Percentiles rank a stretch among this genome's conserved stretches.
phyloP scores from a whole-genome alignment of 2,888 invertebrate species.

The Octodonta nipae region DNA sequence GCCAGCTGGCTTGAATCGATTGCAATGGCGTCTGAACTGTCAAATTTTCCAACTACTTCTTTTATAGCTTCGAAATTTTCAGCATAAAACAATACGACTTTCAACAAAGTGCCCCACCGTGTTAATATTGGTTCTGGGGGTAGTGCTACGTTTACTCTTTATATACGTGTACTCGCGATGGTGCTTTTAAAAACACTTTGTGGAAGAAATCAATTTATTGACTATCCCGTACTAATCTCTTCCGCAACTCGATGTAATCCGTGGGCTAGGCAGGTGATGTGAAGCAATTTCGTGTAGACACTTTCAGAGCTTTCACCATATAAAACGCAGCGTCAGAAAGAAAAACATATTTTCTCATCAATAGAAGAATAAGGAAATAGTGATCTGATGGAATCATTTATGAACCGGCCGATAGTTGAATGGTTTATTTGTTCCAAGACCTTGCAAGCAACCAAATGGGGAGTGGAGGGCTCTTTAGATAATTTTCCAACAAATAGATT shows the following conservation, averaged over 20 bases:
- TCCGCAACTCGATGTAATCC: too few species aligned
- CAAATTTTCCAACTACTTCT: too few species aligned
- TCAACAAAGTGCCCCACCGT: too few species aligned
- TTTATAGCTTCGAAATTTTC: too few species aligned
- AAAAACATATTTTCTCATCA: slow-evolving; percentile 2
- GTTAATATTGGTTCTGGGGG: too few species aligned
- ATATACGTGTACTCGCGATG: slow-evolving; percentile 17
- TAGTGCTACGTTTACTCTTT: slow-evolving; percentile 19
- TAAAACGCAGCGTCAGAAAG: slow-evolving; percentile 15
- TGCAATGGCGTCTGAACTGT: too few species aligned
- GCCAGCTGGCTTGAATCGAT: too few species aligned
- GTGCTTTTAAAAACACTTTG: slow-evolving; percentile 24
- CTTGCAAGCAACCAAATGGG: slow-evolving; percentile 2
- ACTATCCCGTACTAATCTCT: slow-evolving; percentile 17
- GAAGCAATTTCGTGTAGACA: slow-evolving; percentile 19
- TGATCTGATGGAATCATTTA: too few species aligned
- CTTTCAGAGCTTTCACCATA: slow-evolving; percentile 20
- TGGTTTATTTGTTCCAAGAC: slow-evolving; percentile 1
- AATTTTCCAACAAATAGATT: background rate
- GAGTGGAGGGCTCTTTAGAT: background rate
- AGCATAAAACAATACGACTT: too few species aligned
- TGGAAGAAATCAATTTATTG: slow-evolving; percentile 17
- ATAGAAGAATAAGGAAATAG: background rate
- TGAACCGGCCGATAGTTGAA: slow-evolving; percentile 1
- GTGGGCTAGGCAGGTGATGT: slow-evolving; percentile 24